Base-by-base conservation (phyloP, 1,140 invertebrate genomes). In the Aradophagus sp. region DNA sequence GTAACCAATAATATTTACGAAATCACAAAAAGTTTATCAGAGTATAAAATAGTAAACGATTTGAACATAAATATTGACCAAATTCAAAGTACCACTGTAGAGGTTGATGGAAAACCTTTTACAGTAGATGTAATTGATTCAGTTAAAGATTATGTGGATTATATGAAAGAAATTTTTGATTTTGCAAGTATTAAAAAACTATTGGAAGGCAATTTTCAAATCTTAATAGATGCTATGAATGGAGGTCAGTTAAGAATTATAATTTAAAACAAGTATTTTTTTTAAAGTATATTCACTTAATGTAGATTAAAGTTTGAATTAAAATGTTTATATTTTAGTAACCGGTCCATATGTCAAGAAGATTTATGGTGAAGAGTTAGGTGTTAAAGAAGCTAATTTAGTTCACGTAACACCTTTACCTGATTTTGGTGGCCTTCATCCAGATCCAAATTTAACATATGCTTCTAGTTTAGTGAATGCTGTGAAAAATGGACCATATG, bases 91-190 rank as follows among this genome's bases (percentile, higher is more conserved):
- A 66, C 78, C 69, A 77, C 76, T 73, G 85, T 87, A 20, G 77
- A 92, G 87, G 87, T 93, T 15, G 91, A 92, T 70, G 93, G 90
- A 20, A 87, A 86, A 41, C 78, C 88, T 11, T 98, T 98, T 82
- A 89, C 87, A 5, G 92, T 99, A 5, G 92, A 98, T 77, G 89
- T 99, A 0, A 91, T 99, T 58, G 97, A 99, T 85, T 91, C 94
- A 0, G 95, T 98, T 1, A 87, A 89, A 10, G 95, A 98, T 82
- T 99, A 99, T 83, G 88, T 97, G 0, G 85, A 87, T 1, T 89
- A 96, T 34, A 98, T 99, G 97, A 96, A 98, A 83, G 90, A 93
- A 73, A 98, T 99, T 71, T 99, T 99, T 87, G 97, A 99, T 86
- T 99, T 99, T 86, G 79, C 84, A 48, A 89, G 90, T 74, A 90